Evolutionary conservation across 2,797 vertebrate genomes (phyloP).

Genomic region (Taeniopygia guttata): DNA sequence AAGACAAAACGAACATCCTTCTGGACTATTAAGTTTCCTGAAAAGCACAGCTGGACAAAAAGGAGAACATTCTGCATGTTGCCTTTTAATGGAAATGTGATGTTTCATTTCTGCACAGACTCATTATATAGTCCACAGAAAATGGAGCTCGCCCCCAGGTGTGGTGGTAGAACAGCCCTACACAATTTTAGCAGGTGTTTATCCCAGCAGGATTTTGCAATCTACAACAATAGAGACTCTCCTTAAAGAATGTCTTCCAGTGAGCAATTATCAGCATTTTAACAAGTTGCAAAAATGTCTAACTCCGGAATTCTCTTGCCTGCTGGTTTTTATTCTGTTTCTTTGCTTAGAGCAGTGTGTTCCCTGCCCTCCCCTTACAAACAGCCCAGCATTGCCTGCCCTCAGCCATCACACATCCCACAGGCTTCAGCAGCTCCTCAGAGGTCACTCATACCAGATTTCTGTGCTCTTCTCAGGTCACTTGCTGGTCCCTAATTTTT

Average conservation of each 20-base stretch:
- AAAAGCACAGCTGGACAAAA: not conserved
- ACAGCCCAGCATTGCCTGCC: not conserved
- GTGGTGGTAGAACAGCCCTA: not conserved
- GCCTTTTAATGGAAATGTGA: not conserved
- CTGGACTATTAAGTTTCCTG: not conserved
- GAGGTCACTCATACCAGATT: not conserved
- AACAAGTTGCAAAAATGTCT: not conserved
- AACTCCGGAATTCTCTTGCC: not conserved
- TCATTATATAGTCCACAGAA: rapidly evolving
- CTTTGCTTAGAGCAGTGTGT: not conserved
- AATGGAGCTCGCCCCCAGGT: not conserved
- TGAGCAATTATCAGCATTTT: not conserved
- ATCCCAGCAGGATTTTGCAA: not conserved
- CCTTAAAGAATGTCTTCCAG: not conserved
- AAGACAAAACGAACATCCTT: not conserved
- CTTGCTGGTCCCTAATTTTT: not conserved
- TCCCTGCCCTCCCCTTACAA: not conserved
- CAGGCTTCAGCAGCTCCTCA: not conserved
- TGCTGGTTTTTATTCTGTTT: not conserved
- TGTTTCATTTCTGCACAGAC: not conserved
- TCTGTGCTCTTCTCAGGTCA: not conserved
- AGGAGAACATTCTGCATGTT: not conserved
- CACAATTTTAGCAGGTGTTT: not conserved
- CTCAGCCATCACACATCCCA: not conserved
- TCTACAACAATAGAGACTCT: not conserved